Evolutionary conservation across 2,113 vertebrate species (phyloP).

Genomic region (Bothrops jararaca): DNA sequence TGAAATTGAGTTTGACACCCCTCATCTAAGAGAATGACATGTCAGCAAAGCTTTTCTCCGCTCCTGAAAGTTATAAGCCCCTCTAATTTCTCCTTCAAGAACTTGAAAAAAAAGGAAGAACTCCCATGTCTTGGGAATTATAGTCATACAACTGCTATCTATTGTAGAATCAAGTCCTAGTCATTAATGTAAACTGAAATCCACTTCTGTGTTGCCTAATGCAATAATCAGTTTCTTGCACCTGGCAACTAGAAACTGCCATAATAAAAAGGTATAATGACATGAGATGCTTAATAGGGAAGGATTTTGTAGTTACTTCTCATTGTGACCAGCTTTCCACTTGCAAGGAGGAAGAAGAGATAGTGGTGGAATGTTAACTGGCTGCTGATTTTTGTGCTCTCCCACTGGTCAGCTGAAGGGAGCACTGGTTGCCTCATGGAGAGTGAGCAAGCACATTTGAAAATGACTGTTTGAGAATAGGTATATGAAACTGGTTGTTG

Average conservation of each 20-base stretch:
- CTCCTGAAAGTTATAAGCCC: neutral
- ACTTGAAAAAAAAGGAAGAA: slow-evolving; percentile 5
- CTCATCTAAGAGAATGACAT: slow-evolving; percentile 26
- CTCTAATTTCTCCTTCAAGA: neutral
- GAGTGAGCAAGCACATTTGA: neutral
- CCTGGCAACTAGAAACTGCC: neutral
- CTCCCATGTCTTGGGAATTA: neutral
- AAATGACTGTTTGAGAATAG: neutral
- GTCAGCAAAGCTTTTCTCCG: slow-evolving; percentile 24
- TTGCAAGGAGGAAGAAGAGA: neutral
- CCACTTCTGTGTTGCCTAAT: neutral
- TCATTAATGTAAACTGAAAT: neutral
- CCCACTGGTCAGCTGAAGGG: neutral
- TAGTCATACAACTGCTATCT: neutral
- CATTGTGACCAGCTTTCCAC: neutral
- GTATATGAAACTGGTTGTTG: neutral
- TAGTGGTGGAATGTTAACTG: neutral
- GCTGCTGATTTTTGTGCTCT: neutral
- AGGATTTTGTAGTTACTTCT: neutral
- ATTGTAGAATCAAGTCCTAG: neutral
- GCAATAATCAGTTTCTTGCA: neutral
- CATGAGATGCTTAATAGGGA: neutral
- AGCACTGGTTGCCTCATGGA: neutral
- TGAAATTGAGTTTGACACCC: no score
- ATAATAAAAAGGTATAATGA: neutral